Percentiles rank a stretch among this genome's conserved stretches.
phyloP scores from a whole-genome alignment of 1,140 invertebrate species.

The Leptonema lineaticorne region DNA sequence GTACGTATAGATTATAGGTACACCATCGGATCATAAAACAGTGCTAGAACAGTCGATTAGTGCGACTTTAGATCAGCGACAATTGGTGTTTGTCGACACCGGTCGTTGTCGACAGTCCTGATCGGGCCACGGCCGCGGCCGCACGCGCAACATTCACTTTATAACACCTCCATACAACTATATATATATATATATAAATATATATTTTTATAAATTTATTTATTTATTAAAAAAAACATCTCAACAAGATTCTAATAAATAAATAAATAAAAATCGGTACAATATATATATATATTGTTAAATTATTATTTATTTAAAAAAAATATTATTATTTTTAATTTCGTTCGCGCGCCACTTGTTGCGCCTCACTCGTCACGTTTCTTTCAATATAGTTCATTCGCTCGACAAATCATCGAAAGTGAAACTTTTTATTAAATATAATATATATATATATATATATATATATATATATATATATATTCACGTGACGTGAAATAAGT shows the following conservation, averaged over 20 bases:
- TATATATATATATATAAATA: too few species aligned
- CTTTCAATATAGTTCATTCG: not conserved
- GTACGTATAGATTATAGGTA: too few species aligned
- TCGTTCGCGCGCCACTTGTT: not conserved
- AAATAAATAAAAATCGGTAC: not conserved
- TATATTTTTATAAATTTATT: too few species aligned
- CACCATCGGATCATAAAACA: too few species aligned
- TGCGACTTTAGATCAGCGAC: too few species aligned
- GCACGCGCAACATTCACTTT: constrained; percentile 2
- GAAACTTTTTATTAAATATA: not conserved
- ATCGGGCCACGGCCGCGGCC: constrained; percentile 24
- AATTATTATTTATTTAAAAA: not conserved
- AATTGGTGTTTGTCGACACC: not conserved
- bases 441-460: too few species aligned
- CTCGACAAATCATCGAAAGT: not conserved
- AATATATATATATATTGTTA: not conserved
- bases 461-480: too few species aligned
- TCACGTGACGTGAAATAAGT: too few species aligned
- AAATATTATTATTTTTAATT: not conserved
- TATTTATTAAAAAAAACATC: too few species aligned
- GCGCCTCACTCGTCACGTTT: too few species aligned
- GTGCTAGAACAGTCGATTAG: too few species aligned
- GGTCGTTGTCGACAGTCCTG: constrained; percentile 7
- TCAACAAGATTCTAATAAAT: not conserved
- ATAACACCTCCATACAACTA: not conserved